Base-by-base conservation (phyloP, 2,888 invertebrate genomes). In the Drosophila setosimentum region DNA sequence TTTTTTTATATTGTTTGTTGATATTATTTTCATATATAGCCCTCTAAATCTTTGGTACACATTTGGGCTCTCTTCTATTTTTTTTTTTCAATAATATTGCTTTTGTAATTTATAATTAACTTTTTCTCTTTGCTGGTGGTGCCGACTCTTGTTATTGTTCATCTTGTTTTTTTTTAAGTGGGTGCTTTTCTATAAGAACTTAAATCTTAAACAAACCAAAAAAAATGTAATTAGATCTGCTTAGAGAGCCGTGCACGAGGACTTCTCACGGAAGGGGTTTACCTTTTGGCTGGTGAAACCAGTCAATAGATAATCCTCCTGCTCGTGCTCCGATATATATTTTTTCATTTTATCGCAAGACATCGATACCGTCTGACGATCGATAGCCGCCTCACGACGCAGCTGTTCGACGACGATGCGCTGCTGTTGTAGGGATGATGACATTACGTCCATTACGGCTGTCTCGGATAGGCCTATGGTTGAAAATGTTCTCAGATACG, bases 251-350 rank as follows among this genome's bases (percentile, higher is more conserved):
- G 95, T 95, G 94, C 98, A 98, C 73, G 97, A 97, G 91, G 97
- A 97, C 94, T 98, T 98, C 94, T 98, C 98, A 87, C 98, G 96
- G 95, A 98, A 99, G 45, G 99, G 99, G 94, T 99, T 99, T 24
- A 98, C 98, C 93, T 98, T 98, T 93, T 98, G 98, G 86, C 97
- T 98, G 81, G 98, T 97, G 94, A 99, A 99, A 40, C 99, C 99
- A 82, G 98, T 97, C 83, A 99, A 95, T 54, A 99, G 95, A 92
- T 97, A 98, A 94, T 99, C 99, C 92, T 98, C 98, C 91, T 97
- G 97, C 92, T 98, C 97, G 91, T 98, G 98, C 91, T 98, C 98
- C 53, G 95, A 95, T 80, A 98, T 97, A 92, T 96, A 98, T 92
- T 97, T 97, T 93, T 98, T 97, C 87, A 99, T 98, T 91, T 99